Evolutionary conservation across 2,113 vertebrate species (phyloP), one percentile per base, ranked within the genome.

Genomic region (Cranoglanis bouderius): DNA sequence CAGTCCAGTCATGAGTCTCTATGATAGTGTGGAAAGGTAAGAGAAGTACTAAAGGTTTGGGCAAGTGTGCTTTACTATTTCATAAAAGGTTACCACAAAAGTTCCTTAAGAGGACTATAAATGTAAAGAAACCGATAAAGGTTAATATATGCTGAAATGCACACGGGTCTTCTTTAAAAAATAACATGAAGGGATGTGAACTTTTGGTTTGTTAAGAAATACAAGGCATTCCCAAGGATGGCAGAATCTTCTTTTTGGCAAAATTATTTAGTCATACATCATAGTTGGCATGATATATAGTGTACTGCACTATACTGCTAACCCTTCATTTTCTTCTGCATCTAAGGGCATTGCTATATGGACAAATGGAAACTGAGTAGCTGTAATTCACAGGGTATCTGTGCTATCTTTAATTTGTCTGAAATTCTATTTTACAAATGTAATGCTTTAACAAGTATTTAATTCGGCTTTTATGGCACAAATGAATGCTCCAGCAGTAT

Each of bases 1-100:
- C 61, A 94, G 93, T 86, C 92, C 94, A 74, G 80, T 96, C 86
- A 96, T 94, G 82, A 93, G 89, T 35, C 96, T 98, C 81, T 98
- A 96, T 49, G 92, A 91, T 88, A 95, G 92, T 85, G 92, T 95
- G 83, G 96, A 98, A 92, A 95, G 97, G 98, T 99, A 93, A 91
- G 87, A 61, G 0, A 8, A 85, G 63, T 14, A 18, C 3, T 13
- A 19, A 85, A 67, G 7, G 26, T 65, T 84, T 43, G 40, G 24
- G 49, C 18, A 46, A 24, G 21, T n/a, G 35, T 26, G 35, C 21
- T 74, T 70, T 32, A 9, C 2, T 57, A 21, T 57, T 61, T 77
- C 12, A 21, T 29, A 21, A 86, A 61, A 21, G 70, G 1, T 32
- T 70, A 65, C 82, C 57, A 46, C 35, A 8, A 63, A 38, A 18